Evolutionary conservation across 2,797 vertebrate species (phyloP).

Genomic region (Coracias cyanogaster): DNA sequence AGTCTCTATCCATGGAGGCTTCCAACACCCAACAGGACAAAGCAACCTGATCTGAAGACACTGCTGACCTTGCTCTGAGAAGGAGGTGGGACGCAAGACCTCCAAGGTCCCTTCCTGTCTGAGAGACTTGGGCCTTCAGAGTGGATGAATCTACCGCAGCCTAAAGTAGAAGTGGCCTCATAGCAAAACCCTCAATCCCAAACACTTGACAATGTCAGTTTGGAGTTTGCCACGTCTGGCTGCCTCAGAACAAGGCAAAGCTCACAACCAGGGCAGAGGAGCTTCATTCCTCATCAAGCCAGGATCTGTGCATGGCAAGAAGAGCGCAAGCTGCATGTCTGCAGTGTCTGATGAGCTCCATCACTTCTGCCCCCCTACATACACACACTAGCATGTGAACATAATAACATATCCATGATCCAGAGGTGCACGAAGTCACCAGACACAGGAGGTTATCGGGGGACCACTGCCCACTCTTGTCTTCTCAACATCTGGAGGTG

Average conservation of each 20-base stretch:
- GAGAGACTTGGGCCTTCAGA: not conserved
- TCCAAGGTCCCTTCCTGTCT: not conserved
- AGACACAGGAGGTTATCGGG: not conserved
- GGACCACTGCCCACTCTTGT: accelerated
- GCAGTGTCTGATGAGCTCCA: not conserved
- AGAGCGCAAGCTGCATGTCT: not conserved
- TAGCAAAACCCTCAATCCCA: not conserved
- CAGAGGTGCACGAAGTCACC: not conserved
- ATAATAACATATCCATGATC: too few species aligned
- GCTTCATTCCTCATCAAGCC: not conserved
- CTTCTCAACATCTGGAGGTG: not conserved
- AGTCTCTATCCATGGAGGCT: not conserved
- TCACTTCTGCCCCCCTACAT: not conserved
- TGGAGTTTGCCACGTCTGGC: accelerated
- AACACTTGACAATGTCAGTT: not conserved
- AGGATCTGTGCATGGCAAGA: not conserved
- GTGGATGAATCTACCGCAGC: not conserved
- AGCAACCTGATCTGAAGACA: not conserved
- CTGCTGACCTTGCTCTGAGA: not conserved
- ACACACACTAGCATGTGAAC: accelerated
- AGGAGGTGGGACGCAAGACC: not conserved
- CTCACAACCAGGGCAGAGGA: not conserved
- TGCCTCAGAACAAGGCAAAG: not conserved
- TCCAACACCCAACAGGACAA: not conserved
- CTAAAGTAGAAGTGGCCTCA: not conserved